Base-by-base conservation (phyloP, 2,113 vertebrate species). In the Cyphomyrus plagiostoma region DNA sequence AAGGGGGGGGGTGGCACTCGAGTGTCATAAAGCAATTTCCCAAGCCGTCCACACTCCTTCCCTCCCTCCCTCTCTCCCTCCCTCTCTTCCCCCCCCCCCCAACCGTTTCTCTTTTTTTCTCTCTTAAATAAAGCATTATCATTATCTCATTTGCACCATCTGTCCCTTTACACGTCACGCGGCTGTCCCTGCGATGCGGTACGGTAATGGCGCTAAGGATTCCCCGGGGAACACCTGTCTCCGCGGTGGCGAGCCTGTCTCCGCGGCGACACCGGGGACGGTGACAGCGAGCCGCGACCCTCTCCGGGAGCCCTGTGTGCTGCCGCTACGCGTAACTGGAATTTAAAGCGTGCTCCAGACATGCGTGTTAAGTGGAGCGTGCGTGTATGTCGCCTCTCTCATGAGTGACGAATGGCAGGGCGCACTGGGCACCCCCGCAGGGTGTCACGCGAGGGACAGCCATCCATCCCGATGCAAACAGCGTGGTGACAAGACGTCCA, bases 331-430 rank as follows among this genome's bases (percentile, higher is more conserved):
- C n/a, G n/a, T 23, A 26, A 19, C 48, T 56, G n/a, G 49, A 52
- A 52, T 53, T 30, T 35, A 17, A 87, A 53, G 50, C 50, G 13
- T 53, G 50, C 85, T 15, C 49, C 21, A 30, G 85, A 84, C 82
- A 10, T 87, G 30, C 5, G 84, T 86, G 84, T 86, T 87, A 35
- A 52, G 49, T 53, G 49, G 50, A 53, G 50, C n/a, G 45, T 19
- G 66, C 21, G 49, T 50, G 49, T 50, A 3, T 45, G 80, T 83
- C 7, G 1, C 80, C 2, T 88, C 35, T 56, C 80, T 90, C 89
- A 87, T 89, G 93, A 91, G 45, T 48, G 19, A 84, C 39, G 48
- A 84, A 84, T 48, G 45, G 23, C 39, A 48, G 30, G 45, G 42
- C 3, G 9, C 66, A 0, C 66, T 15, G 30, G 10, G n/a, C 66